Conservation (phyloP, 2,888 invertebrate species). For the Tineola bisselliella region DNA sequence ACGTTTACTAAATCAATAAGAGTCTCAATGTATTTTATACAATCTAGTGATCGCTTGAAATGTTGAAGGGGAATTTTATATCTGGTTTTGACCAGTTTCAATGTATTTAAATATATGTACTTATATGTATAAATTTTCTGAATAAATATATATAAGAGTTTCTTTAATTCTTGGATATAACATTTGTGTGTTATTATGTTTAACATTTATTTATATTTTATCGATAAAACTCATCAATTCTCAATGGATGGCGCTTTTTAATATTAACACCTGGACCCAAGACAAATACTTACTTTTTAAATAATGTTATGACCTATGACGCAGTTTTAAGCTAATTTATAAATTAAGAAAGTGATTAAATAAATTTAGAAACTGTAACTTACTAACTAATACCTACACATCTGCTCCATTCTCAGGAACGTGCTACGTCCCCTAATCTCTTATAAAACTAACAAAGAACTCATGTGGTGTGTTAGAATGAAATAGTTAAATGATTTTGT, state of each 20-base stretch:
- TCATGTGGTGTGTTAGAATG: slow-evolving; percentile 32
- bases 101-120: no score
- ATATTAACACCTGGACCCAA: no score
- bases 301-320: no score
- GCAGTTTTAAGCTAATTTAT: no score
- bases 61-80: background rate
- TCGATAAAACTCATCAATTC: background rate
- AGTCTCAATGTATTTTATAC: background rate
- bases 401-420: slow-evolving; percentile 64
- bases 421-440: slow-evolving; percentile 61
- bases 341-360: no score
- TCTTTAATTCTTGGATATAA: no score
- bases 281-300: no score
- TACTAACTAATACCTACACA: slow-evolving; percentile 29
- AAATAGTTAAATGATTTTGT: slow-evolving; percentile 26
- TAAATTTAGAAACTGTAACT: slow-evolving; percentile 22
- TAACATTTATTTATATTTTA: background rate
- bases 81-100: background rate
- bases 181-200: no score
- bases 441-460: slow-evolving; percentile 45
- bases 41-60: background rate
- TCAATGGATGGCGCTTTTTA: no score
- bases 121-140: no score
- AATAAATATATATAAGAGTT: no score
- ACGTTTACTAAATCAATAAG: background rate